Conservation (phyloP, 2,888 invertebrate genomes). For the Campaea margaritaria region DNA sequence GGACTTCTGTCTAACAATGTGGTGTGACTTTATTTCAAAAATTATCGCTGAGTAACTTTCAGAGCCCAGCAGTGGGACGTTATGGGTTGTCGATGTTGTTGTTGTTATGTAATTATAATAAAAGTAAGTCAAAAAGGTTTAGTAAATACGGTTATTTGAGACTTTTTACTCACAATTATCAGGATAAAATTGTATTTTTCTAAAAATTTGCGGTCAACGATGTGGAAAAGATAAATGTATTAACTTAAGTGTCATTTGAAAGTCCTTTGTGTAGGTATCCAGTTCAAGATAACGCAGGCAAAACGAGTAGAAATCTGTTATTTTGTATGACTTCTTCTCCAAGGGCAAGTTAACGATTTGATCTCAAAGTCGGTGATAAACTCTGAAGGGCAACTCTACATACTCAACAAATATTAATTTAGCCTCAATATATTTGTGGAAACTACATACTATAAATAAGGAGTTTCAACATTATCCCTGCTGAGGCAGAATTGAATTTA, state of each 20-base stretch:
- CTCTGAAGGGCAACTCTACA: not conserved
- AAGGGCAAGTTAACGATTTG: constrained; percentile 15
- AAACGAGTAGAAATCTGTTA: constrained; percentile 7
- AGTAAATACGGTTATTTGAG: not conserved
- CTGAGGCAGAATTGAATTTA: too few species aligned
- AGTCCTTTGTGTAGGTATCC: not conserved
- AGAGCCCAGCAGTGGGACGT: too few species aligned
- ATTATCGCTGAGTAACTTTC: too few species aligned
- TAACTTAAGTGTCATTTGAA: not conserved
- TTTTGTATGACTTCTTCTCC: not conserved
- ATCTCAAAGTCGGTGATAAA: constrained; percentile 19
- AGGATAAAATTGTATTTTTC: not conserved
- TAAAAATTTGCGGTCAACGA: not conserved
- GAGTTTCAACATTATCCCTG: not conserved
- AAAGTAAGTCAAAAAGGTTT: too few species aligned
- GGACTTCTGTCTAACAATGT: too few species aligned
- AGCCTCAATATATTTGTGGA: not conserved
- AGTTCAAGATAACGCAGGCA: not conserved
- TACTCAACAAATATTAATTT: not conserved
- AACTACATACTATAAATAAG: not conserved
- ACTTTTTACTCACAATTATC: not conserved
- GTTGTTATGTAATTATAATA: too few species aligned
- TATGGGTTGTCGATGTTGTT: too few species aligned
- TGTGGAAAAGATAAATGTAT: not conserved
- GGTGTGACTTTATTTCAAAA: too few species aligned